These are phyloP conservation scores for Caenorhabditis plicata DNA, from an alignment of 2,888 invertebrate genomes.

Conservation along the genomic window DNA sequence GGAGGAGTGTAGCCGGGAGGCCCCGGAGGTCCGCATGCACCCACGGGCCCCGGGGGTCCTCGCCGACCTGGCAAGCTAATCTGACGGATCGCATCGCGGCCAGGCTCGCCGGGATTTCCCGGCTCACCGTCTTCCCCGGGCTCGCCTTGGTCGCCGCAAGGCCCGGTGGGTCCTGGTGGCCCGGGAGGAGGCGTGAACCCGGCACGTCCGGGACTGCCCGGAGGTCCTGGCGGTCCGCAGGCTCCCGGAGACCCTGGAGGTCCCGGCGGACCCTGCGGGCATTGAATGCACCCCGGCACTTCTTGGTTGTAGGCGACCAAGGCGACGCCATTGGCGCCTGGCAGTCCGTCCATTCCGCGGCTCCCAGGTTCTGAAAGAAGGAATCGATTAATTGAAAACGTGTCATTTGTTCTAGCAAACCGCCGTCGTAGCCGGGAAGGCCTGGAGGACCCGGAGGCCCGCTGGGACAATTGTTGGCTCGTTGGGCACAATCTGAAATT, in stretches of 20 bases:
- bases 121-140: constrained; percentile 16
- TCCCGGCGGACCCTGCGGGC: constrained; percentile 26
- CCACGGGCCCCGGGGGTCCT: constrained; percentile 19
- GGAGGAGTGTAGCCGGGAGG: constrained; percentile 33
- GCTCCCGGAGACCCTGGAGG: constrained; percentile 16
- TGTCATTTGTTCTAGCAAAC: no score
- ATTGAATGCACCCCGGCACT: constrained; percentile 26
- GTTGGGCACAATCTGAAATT: constrained; percentile 27
- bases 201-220: constrained; percentile 9
- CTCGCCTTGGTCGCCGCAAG: constrained; percentile 9
- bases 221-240: constrained; percentile 7
- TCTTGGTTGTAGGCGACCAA: constrained; percentile 33
- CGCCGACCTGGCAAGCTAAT: constrained; percentile 17
- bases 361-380: constrained; percentile 23
- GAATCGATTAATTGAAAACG: no score
- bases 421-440: constrained; percentile 10
- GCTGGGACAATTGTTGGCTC: constrained; percentile 24
- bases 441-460: constrained; percentile 24
- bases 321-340: constrained; percentile 32
- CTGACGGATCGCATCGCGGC: constrained; percentile 12
- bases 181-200: constrained; percentile 15
- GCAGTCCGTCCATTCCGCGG: constrained; percentile 24
- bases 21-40: constrained; percentile 24
- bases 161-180: constrained; percentile 14
- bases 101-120: constrained; percentile 21